Base-by-base conservation (phyloP, 2,113 vertebrate species). In the Anhinga rufa region DNA sequence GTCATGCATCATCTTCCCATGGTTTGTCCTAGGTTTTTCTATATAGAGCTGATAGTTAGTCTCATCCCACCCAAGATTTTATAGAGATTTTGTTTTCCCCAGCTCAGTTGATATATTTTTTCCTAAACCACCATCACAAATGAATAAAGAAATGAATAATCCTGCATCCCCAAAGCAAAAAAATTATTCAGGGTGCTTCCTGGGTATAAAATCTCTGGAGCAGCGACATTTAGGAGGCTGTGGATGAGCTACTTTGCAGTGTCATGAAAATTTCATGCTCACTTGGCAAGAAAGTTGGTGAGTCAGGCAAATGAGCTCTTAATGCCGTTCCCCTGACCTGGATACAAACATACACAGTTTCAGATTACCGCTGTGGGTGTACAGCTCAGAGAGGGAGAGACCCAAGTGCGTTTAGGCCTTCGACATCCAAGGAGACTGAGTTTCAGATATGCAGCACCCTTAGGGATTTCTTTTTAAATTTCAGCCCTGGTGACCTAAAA, bases 221-320 rank as follows among this genome's bases (percentile, higher is more conserved):
- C 28, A 55, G 75, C 7, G 34, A 81, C 75, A 60, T 95, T 88
- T 90, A 91, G 70, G 92, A 93, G 66, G 32, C 62, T 87, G 58
- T 79, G 70, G 66, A 89, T 87, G 78, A 87, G 75, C 82, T 93
- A 32, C 79, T 95, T 91, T 85, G 84, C 94, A 91, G 71, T 58
- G 55, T 94, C 95, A 95, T 95, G 78, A 97, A 97, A 90, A 96
- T 95, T 95, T 94, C 94, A 92, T 93, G 87, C 46, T 94, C 42
- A 19, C 91, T 95, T 97, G 94, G 91, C 94, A 91, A 90, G 78
- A 82, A 95, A 94, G 78, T 81, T 64, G 69, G 89, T 90, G 92
- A 97, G 91, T 96, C 92, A 96, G 93, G 92, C 78, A 58, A 82
- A 95, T 22, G 58, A 96, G 60, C 75, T 92, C 62, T 60, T 74